Percentiles rank a stretch among this genome's conserved stretches.
Evolutionary conservation across 2,113 vertebrate genomes (phyloP).

Genomic region (Nerophis lumbriciformis): DNA sequence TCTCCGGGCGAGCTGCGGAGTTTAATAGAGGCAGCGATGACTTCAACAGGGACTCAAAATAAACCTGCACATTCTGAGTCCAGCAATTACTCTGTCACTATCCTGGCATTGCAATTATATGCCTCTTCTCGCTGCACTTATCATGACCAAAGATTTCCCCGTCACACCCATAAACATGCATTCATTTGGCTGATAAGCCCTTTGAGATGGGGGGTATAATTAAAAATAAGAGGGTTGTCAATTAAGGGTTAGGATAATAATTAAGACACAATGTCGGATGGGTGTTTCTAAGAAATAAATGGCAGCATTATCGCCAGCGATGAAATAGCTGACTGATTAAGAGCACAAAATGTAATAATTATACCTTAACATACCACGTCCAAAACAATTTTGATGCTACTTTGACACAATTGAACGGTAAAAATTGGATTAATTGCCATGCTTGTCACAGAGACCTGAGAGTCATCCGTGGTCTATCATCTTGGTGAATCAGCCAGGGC

Average conservation of each 20-base stretch:
- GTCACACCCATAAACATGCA: slow-evolving; percentile 11
- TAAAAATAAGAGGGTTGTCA: background rate
- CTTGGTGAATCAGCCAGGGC: too few species aligned
- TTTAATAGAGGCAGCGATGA: slow-evolving; percentile 38
- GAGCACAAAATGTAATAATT: too few species aligned
- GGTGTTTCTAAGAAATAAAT: too few species aligned
- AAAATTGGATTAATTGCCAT: too few species aligned
- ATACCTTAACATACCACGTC: too few species aligned
- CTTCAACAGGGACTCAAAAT: slow-evolving; percentile 53
- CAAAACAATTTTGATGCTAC: too few species aligned
- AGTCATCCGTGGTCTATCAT: too few species aligned
- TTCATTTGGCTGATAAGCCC: slow-evolving; percentile 7
- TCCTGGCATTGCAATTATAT: slow-evolving; percentile 43
- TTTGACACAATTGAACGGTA: too few species aligned
- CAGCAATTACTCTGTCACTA: slow-evolving; percentile 59
- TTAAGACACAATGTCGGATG: background rate
- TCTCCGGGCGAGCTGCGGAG: slow-evolving; percentile 32
- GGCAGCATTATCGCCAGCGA: too few species aligned
- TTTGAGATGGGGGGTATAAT: background rate
- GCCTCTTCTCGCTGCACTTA: slow-evolving; percentile 20
- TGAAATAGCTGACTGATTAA: too few species aligned
- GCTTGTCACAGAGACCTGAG: too few species aligned
- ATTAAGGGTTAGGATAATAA: background rate
- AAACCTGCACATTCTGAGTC: slow-evolving; percentile 45
- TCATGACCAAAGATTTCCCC: slow-evolving; percentile 18